Evolutionary conservation across 2,113 vertebrate genomes (phyloP), one percentile per base, ranked within the genome.

Genomic region (Pycnonotus jocosus): DNA sequence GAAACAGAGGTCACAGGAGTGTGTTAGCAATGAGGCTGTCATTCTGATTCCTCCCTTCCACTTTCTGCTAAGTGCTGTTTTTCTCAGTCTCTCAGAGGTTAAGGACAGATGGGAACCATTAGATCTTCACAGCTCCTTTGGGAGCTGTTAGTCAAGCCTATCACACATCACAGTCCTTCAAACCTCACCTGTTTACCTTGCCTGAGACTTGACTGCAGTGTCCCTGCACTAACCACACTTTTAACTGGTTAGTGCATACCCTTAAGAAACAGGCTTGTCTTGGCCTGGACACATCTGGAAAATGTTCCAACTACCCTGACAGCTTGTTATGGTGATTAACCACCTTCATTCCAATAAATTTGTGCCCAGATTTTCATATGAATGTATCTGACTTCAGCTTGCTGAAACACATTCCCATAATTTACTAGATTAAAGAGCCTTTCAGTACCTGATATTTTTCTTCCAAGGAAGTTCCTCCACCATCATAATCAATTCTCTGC

Each of bases 361-460:
- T 93, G 78, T 86, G 62, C 71, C 64, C 60, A 62, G 54, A 81
- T 95, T 88, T 92, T 93, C 85, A 53, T 61, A 84, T 42, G n/a
- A 91, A 93, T 91, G 57, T 76, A 93, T 95, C 73, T 85, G 47
- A 73, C 77, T 94, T 93, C 85, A 90, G 58, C 76, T 90, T 86
- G 66, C 87, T 90, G 90, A 71, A 93, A 94, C 74, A 62, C 74
- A 83, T 90, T 94, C 81, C 76, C 88, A 80, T 92, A 88, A 95
- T 93, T 94, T 88, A 86, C 78, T 81, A 92, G 94, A 95, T 90
- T 89, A 92, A 95, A 96, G 74, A 74, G 87, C 90, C 58, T 95
- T 95, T 94, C 85, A 86, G 68, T 86, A 96, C 85, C 90, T 89
- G 90, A 0, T 91, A 93, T 93, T 93, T 95, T 95, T 93, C 87